A percentile compares a stretch with the other conserved stretches of the same genome.
phyloP scores from a whole-genome alignment of 2,797 vertebrate genomes.

The Spinibarbus caldwelli region DNA sequence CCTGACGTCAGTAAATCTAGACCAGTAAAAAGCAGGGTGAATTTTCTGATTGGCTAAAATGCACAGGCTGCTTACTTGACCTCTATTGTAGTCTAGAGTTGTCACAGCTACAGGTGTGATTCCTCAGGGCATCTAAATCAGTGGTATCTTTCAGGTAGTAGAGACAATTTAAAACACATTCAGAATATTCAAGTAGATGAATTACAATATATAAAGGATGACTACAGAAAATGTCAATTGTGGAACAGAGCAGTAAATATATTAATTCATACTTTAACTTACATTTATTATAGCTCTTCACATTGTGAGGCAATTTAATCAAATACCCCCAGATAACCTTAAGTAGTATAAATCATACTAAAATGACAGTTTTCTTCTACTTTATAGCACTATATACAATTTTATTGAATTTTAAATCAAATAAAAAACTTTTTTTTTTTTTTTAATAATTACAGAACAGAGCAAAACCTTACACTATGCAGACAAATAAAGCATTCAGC shows the following conservation, averaged over 20 bases:
- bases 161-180: not conserved
- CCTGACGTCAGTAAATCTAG: not conserved
- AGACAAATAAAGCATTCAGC: conserved; percentile 10
- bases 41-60: conserved; percentile 12
- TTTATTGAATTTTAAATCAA: not conserved
- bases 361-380: not conserved
- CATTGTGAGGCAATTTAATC: not conserved
- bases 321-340: not conserved
- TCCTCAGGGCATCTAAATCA: not conserved
- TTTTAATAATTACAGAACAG: not conserved
- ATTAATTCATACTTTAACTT: not conserved
- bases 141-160: not conserved
- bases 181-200: not conserved
- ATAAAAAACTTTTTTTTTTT: not conserved
- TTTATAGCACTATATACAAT: not conserved
- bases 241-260: not conserved
- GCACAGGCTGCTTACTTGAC: not conserved
- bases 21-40: not conserved
- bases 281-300: not conserved
- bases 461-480: conserved; percentile 16
- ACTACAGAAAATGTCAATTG: not conserved
- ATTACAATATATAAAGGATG: not conserved
- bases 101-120: not conserved
- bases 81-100: not conserved
- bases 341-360: too few species aligned